Evolutionary conservation across 2,888 invertebrate genomes (phyloP).

Genomic region (Catonia carolina): DNA sequence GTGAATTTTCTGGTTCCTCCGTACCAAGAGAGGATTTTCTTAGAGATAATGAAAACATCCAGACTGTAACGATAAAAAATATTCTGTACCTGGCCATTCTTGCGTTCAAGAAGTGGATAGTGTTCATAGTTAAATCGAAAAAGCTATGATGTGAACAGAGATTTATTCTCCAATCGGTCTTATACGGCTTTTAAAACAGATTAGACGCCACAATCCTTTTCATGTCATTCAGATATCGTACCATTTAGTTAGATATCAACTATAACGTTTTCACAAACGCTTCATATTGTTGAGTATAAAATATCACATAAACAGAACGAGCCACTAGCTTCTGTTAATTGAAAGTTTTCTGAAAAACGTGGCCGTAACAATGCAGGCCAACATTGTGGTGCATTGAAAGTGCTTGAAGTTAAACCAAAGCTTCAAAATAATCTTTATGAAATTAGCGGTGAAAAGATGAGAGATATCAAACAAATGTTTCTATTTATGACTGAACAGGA

Average conservation of each 20-base stretch:
- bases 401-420: background rate
- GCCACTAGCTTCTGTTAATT: background rate
- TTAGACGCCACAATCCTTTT: constrained; percentile 11
- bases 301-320: background rate
- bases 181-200: constrained; percentile 14
- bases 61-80: no score
- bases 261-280: background rate
- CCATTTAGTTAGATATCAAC: background rate
- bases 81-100: no score
- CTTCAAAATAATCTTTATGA: background rate
- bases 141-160: no score
- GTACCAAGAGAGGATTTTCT: no score
- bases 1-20: no score
- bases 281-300: background rate
- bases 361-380: background rate
- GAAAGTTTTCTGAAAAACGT: background rate
- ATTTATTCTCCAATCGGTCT: constrained; percentile 15
- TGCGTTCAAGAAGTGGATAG: no score
- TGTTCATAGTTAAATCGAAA: no score
- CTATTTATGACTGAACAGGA: constrained; percentile 8
- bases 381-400: background rate
- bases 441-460: constrained; percentile 7
- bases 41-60: no score
- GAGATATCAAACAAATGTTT: constrained; percentile 16
- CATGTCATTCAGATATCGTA: background rate